Percentiles rank a stretch among this genome's conserved stretches.
phyloP scores from a whole-genome alignment of 1,140 invertebrate genomes.

The Thaumatotibia leucotreta region DNA sequence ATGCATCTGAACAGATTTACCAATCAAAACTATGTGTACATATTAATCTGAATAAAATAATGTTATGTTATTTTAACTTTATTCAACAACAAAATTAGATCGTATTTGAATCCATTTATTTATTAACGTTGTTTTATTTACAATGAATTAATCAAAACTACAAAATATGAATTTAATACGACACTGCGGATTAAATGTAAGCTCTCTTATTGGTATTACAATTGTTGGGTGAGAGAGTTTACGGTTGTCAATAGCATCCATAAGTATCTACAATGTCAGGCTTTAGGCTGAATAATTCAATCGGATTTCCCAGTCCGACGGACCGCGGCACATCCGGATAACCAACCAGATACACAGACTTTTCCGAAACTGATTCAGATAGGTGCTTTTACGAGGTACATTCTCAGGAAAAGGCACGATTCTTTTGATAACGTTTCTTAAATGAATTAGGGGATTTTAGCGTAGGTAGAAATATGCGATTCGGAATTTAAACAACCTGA shows the following conservation, averaged over 20 bases:
- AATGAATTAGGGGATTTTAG: neutral
- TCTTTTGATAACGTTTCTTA: neutral
- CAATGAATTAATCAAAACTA: no score
- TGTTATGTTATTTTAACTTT: no score
- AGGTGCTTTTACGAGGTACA: neutral
- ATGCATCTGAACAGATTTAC: no score
- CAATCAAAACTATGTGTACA: no score
- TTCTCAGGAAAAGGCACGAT: neutral
- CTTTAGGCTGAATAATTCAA: conserved; percentile 1
- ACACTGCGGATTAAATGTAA: no score
- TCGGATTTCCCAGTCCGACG: neutral
- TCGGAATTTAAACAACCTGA: neutral
- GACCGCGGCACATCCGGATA: neutral
- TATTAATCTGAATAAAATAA: no score
- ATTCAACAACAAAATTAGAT: no score
- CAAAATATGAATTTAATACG: neutral
- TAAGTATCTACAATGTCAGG: neutral
- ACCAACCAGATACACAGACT: conserved; percentile 6
- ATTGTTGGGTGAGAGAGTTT: neutral
- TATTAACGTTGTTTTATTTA: no score
- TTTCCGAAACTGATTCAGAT: conserved; percentile 2
- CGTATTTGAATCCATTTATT: no score
- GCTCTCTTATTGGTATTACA: no score
- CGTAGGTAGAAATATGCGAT: neutral
- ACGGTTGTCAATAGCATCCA: neutral